These are phyloP conservation scores for Xiphophorus maculatus DNA, from an alignment of 2,113 vertebrate genomes.

Conservation along the genomic window DNA sequence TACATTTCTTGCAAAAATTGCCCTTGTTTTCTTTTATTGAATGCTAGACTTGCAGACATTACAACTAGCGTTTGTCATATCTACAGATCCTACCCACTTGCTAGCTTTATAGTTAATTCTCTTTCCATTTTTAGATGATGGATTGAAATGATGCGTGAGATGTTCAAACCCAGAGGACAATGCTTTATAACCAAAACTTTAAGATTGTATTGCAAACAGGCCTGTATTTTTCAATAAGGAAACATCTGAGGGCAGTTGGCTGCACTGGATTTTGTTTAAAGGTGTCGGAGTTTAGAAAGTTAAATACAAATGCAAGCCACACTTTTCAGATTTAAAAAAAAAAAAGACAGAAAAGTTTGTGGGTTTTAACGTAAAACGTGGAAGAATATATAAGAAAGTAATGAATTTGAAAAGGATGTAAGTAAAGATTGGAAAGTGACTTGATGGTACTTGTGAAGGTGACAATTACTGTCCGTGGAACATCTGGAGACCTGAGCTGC, in stretches of 20 bases:
- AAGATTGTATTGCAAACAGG: not conserved
- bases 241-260: not conserved
- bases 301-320: not conserved
- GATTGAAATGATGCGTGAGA: not conserved
- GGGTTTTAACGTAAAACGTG: not conserved
- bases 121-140: not conserved
- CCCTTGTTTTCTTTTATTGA: too few species aligned
- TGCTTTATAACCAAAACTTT: not conserved
- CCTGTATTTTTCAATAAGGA: not conserved
- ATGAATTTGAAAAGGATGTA: not conserved
- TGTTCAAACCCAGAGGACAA: not conserved
- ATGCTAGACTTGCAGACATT: too few species aligned
- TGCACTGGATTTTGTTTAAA: not conserved
- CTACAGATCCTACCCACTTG: too few species aligned
- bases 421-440: conserved; percentile 10
- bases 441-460: conserved; percentile 5
- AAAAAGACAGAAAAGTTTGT: not conserved
- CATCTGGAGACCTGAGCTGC: not conserved
- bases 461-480: not conserved
- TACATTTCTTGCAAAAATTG: too few species aligned
- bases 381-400: not conserved
- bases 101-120: not conserved
- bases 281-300: not conserved
- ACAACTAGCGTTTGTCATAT: too few species aligned
- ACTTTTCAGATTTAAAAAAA: not conserved